Evolutionary conservation across 2,888 invertebrate genomes (phyloP).

Genomic region (Sthenelais limicola): DNA sequence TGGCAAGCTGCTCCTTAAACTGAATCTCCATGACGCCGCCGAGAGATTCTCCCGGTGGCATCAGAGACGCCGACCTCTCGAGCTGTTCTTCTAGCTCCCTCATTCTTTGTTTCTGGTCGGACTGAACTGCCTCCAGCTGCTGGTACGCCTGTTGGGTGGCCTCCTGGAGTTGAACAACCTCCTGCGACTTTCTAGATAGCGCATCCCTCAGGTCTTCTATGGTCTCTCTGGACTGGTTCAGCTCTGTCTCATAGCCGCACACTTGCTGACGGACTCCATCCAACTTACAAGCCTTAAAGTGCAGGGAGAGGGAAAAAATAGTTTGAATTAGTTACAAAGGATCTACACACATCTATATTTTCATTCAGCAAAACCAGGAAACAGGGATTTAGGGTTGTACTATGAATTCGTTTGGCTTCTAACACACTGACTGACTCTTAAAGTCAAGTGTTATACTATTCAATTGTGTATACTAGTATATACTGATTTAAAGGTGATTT

Average conservation of each 20-base stretch:
- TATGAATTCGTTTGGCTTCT: too few relatives aligned
- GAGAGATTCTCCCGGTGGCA: slow-evolving; percentile 34
- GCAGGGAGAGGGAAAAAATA: too few relatives aligned
- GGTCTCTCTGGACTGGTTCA: background rate
- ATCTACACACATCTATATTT: too few relatives aligned
- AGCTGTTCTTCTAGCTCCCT: background rate
- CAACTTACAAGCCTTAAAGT: slow-evolving; percentile 10
- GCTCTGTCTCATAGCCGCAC: background rate
- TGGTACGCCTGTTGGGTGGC: background rate
- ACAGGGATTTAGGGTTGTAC: too few relatives aligned
- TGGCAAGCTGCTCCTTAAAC: slow-evolving; percentile 10
- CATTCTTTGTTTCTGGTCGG: slow-evolving; percentile 9
- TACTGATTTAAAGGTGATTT: too few relatives aligned
- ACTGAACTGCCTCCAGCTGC: background rate
- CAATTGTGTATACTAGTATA: background rate
- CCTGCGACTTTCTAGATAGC: slow-evolving; percentile 16
- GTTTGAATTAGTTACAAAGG: too few relatives aligned
- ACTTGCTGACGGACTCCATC: background rate
- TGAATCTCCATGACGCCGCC: slow-evolving; percentile 36
- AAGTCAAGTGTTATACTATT: background rate
- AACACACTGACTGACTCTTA: too few relatives aligned
- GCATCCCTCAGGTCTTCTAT: background rate
- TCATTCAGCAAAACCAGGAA: too few relatives aligned
- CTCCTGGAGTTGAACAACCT: slow-evolving; percentile 11
- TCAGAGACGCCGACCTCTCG: background rate